Evolutionary conservation across 2,797 vertebrate genomes (phyloP), one percentile per base, ranked within the genome.

Genomic region (Rhynchotus rufescens): DNA sequence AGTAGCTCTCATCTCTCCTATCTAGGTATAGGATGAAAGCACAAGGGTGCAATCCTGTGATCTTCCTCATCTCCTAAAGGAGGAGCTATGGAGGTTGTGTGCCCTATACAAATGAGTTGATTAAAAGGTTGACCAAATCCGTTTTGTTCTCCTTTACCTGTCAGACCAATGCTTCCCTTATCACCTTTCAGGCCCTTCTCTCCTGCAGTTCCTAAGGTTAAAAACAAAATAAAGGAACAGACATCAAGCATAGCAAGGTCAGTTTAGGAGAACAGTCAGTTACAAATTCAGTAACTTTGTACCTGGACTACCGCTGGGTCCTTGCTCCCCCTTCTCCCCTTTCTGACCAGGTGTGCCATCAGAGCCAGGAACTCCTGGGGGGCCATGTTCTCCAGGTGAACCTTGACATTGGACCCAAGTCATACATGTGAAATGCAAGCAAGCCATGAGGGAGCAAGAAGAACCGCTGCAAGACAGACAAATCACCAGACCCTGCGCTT

Each of bases 271-370:
- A 40, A 12, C 56, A 34, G 0, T 13, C 36, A 38, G 38, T 45
- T 52, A 16, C 0, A 57, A 42, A 6, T 74, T 74, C n/a, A 38
- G 22, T 15, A 61, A 20, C 0, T 0, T 45, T 44, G 52, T 95
- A 95, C 96, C 94, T 96, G 75, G 85, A 71, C 16, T 74, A 2
- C 95, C 95, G 14, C 0, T 67, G 40, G 13, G 40, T 0, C 95
- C 95, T 0, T 2, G 57, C 5, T 88, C 67, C 1, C 95, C 96
- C 16, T 95, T 96, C 12, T 94, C 84, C 26, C 96, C 96, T 90
- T 90, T 96, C 77, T 92, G 94, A 36, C 96, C 94, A 77, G 88
- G 57, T 64, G 15, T 89, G 20, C 96, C 96, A 5, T 86, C 65
- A 0, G 5, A 54, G 23, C 96, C 96, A 77, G 89, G 82, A 68